Evolutionary conservation across 2,888 invertebrate genomes (phyloP).

Genomic region (Eumerus sabulonum): DNA sequence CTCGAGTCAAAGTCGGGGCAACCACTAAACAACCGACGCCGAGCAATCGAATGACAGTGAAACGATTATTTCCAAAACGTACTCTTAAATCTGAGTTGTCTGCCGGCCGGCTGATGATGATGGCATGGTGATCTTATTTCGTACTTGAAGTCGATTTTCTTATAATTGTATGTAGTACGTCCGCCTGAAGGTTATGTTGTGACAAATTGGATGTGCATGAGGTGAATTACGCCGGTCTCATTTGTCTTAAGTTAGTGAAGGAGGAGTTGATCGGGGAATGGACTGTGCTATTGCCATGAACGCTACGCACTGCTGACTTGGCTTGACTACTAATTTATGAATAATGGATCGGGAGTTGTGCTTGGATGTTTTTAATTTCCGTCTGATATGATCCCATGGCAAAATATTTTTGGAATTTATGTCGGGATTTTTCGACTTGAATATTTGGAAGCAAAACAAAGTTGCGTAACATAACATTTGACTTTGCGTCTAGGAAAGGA

Average conservation of each 20-base stretch:
- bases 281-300: no score
- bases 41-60: background rate
- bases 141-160: slow-evolving; percentile 26
- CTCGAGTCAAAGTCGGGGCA: background rate
- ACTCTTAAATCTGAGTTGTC: slow-evolving; percentile 6
- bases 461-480: no score
- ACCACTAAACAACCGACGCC: no score
- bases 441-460: no score
- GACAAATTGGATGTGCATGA: slow-evolving; percentile 42
- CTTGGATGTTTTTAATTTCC: no score
- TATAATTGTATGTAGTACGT: slow-evolving; percentile 21
- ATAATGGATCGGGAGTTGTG: slow-evolving; percentile 3
- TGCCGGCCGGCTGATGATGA: slow-evolving; percentile 4
- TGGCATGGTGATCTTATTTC: slow-evolving; percentile 1
- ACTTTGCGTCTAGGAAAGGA: no score
- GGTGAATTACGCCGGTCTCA: slow-evolving; percentile 35
- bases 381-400: no score
- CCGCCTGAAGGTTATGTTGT: slow-evolving; percentile 40
- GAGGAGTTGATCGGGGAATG: no score
- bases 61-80: background rate
- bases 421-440: no score
- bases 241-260: slow-evolving; percentile 13
- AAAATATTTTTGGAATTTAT: no score
- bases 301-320: slow-evolving; percentile 42
- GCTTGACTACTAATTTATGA: slow-evolving; percentile 38